Base-by-base conservation (phyloP, 2,113 vertebrate genomes). In the Rallus limicola region DNA sequence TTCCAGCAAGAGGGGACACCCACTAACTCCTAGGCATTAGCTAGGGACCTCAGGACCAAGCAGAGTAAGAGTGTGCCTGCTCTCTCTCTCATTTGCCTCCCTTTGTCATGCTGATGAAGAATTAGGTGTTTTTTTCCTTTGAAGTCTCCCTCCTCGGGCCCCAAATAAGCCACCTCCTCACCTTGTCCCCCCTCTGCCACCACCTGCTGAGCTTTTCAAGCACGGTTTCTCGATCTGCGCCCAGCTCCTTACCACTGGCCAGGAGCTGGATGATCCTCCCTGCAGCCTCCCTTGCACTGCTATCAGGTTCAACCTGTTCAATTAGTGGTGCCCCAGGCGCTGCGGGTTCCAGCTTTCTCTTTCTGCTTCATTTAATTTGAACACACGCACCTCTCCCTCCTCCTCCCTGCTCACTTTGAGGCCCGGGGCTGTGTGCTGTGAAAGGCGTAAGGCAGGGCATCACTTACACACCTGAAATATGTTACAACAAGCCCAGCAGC, bases 301-400 rank as follows among this genome's bases (percentile, higher is more conserved):
- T 72, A 88, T 97, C 97, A 96, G 92, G 97, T 95, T 95, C 96
- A 97, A 97, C 96, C 97, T 97, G 97, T 93, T 97, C 80, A 55
- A 93, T 95, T 92, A 60, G 77, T 52, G 82, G 56, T 74, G 95
- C 96, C 94, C n/a, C 80, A 72, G 97, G 97, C 92, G 0, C 74
- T 85, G 80, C 19, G 25, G 97, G 95, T 97, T 97, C 95, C 93
- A 96, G 93, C 93, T 95, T 97, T 97, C 96, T 97, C 96, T 97
- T 97, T 97, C 95, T 97, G 96, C 97, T 95, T 96, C 85, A 95
- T 96, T 97, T 97, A 96, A 96, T 96, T 85, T 75, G 96, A 97
- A 93, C 96, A 95, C 79, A 80, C 16, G 5, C 59, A 81, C 86
- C 69, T 93, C 91, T 87, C 94, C 86, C 52, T 94, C 78, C 95